Evolutionary conservation across 2,888 invertebrate genomes (phyloP), one percentile per base, ranked within the genome.

Genomic region (Meghimatium bilineatum): DNA sequence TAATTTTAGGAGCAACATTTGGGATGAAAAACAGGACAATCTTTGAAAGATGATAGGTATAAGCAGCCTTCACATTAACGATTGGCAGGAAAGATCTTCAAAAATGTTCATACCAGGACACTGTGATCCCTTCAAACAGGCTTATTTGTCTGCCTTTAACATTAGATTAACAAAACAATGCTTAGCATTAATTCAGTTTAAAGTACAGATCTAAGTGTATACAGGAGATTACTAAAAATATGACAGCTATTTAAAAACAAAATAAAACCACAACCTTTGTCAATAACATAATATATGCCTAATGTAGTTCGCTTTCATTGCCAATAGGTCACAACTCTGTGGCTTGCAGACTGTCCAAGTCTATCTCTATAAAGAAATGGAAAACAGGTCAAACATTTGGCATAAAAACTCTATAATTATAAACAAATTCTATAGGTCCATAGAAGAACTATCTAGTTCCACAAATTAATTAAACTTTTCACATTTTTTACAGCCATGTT

Each of bases 321-420:
- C 26, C n/a, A 29, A n/a, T 20, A 44, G 29, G 44, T 82, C 82
- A 82, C 76, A 82, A 67, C 67, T 60, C 82, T n/a, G 56, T 82
- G 76, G 82, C 82, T 38, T 76, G 77, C 36, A 82, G 69, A 56
- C 29, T 67, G 82, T 82, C 82, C 82, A 82, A 69, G 69, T 82
- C 82, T 82, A 82, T 44, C 44, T 82, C 82, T 82, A 82, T 17
- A 69, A 38, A 38, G 36, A 38, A 60, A 74, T 60, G 6, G 44
- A 66, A 77, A 63, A 56, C 23, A 67, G 1, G 67, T 34, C 29
- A 76, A 76, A 76, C 36, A 76, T 52, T 76, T 76, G 44, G 44
- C 44, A 76, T 76, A 8, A 1, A 60, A 29, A 76, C 32, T 29
- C 66, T 56, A 17, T 66, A 66, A 32, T 5, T 29, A 26, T 71